A percentile compares a stretch with the other conserved stretches of the same genome.
These are phyloP conservation scores for Riptortus pedestris DNA, from an alignment of 1,140 invertebrate genomes.

Conservation along the genomic window DNA sequence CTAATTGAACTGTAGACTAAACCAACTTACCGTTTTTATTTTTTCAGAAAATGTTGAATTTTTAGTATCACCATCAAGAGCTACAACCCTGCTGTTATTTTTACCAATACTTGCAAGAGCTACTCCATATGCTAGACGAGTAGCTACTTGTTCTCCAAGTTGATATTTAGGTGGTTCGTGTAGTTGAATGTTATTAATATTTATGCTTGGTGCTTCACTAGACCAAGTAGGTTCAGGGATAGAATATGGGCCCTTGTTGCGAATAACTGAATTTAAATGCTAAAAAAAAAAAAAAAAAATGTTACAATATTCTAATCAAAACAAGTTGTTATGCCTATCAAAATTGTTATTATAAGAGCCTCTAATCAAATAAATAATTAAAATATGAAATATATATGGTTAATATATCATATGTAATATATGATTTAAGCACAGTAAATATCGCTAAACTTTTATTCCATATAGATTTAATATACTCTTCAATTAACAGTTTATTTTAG, in stretches of 20 bases:
- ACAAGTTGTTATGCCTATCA: too few relatives aligned
- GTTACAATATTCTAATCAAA: neutral
- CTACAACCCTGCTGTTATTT: conserved; percentile 74
- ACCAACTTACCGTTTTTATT: conserved; percentile 65
- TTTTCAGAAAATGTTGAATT: conserved; percentile 96
- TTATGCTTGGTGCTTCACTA: conserved; percentile 56
- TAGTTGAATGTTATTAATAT: conserved; percentile 65
- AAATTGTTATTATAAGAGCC: too few relatives aligned
- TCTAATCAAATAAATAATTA: too few relatives aligned
- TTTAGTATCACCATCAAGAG: conserved; percentile 92
- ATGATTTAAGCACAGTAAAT: too few relatives aligned
- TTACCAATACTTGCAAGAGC: conserved; percentile 83
- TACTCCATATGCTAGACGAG: conserved; percentile 86
- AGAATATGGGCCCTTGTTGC: conserved; percentile 46
- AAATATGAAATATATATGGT: too few relatives aligned
- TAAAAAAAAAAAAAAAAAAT: conserved; percentile 35
- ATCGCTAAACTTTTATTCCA: too few relatives aligned
- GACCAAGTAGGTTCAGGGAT: conserved; percentile 53
- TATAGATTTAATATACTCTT: too few relatives aligned
- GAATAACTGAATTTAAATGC: conserved; percentile 54
- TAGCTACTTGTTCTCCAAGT: conserved; percentile 71
- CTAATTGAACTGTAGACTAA: too few relatives aligned
- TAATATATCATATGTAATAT: too few relatives aligned
- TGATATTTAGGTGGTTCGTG: conserved; percentile 79
- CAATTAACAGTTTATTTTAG: too few relatives aligned